Base-by-base conservation (phyloP, 2,113 vertebrate genomes). In the Sardina pilchardus region DNA sequence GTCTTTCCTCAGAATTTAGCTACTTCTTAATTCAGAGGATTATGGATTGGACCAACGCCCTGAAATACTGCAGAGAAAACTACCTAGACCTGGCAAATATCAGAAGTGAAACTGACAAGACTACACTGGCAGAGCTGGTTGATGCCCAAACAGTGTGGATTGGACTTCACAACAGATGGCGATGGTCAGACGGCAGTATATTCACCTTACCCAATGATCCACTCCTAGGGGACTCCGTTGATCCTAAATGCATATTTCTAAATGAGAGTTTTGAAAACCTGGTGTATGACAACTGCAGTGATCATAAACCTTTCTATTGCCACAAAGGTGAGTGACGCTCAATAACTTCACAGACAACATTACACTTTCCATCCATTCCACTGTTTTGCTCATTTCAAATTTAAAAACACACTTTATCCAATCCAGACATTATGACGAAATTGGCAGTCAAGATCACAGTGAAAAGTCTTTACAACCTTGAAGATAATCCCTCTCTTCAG, bases 121-220 rank as follows among this genome's bases (percentile, higher is more conserved):
- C 1, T 71, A 8, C 6, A 1, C 34, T 71, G 26, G 30, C 63
- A 14, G 1, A 12, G 12, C 63, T 71, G 63, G n/a, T 9, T 3
- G 63, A 8, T 24, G n/a, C 14, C 26, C 63, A 71, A 71, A 34
- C 8, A 10, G 63, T 71, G n/a, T 71, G 63, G 63, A 71, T 71
- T 30, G 63, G 63, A 71, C 63, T 71, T 30, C 63, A 71, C 63
- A 71, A 71, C 63, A 71, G 63, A 34, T 71, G 63, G 63, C n/a
- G 63, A 3, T 71, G 63, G 63, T 12, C 26, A 34, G n/a, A 71
- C 1, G 26, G 63, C 1, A 71, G n/a, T 30, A 26, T 71, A 71
- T 71, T 71, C 63, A 12, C 63, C 63, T 71, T 71, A 30, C 17
- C 14, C 2, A 53, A 1, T 19, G 17, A 19, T 17, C 2, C 26